Evolutionary conservation across 2,113 vertebrate species (phyloP), one percentile per base, ranked within the genome.

Genomic region (Xiphophorus maculatus): DNA sequence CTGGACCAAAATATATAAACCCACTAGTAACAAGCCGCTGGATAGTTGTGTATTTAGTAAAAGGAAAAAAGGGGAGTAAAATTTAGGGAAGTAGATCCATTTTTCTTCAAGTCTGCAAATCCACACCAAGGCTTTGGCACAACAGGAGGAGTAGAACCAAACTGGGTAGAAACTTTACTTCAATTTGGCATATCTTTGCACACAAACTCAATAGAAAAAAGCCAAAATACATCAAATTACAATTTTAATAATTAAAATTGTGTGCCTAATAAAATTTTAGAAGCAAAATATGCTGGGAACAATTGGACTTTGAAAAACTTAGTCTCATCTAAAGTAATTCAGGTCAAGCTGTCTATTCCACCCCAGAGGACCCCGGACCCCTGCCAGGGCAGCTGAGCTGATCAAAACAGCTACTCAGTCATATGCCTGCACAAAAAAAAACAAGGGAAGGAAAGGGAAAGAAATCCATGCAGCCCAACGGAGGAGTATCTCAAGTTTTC

Each of bases 351-450:
- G 76, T 69, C 65, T n/a, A 17, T 11, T 17, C 48, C 64, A 33
- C 48, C 64, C 48, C 35, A 37, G 35, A 11, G 35, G 35, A 37
- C 35, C 35, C 35, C 14, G 5, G n/a, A 11, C 40, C 19, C 12
- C 11, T 10, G 17, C 64, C 17, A 28, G 14, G 37, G 15, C 62
- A 74, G 68, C 48, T 84, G 64, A 84, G 76, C 76, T 69, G 71
- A 66, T 75, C 68, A 74, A 58, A 86, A 82, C 74, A 81, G 72
- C 28, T 81, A 27, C 84, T 78, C 28, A 82, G 73, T 84, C 75
- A 83, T 80, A 32, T 77, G 69, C 79, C 73, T 74, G 73, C 65
- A 63, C 35, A 65, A 44, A 63, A 28, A 62, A 22, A 29, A 40
- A 3, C 40, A n/a, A 61, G 1, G 7, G 4, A 63, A 37, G 33